Evolutionary conservation across 2,888 invertebrate genomes (phyloP).

Genomic region (Drosophila formosana): DNA sequence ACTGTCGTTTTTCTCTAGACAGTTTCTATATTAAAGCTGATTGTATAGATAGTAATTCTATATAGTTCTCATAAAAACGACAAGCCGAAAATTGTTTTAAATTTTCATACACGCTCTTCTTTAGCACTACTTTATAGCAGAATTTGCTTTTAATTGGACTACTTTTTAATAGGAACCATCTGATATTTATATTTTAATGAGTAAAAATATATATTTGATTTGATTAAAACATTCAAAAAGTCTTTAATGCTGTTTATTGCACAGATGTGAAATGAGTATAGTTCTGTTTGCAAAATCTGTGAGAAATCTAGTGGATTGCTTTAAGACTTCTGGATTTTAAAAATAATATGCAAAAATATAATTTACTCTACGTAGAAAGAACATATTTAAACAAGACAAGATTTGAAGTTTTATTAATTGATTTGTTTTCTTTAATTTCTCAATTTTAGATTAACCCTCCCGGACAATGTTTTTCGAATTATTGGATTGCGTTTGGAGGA

Average conservation of each 20-base stretch:
- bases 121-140: too few species aligned
- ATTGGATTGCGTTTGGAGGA: constrained; percentile 67
- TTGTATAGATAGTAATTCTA: not conserved
- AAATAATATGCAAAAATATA: too few species aligned
- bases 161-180: too few species aligned
- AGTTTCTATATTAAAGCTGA: not conserved
- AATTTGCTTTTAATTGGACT: too few species aligned
- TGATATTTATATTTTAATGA: not conserved
- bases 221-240: not conserved
- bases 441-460: constrained; percentile 16
- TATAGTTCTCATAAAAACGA: not conserved
- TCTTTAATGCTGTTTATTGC: too few species aligned
- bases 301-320: too few species aligned
- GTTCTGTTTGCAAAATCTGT: too few species aligned
- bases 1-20: not conserved
- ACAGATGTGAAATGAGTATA: too few species aligned
- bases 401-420: not conserved
- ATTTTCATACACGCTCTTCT: not conserved
- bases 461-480: constrained; percentile 30
- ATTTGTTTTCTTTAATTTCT: constrained; percentile 13
- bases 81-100: not conserved
- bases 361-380: too few species aligned
- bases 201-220: not conserved
- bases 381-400: not conserved
- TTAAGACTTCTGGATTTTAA: too few species aligned